Percentiles rank a stretch among this genome's conserved stretches.
Evolutionary conservation across 23 tunicate species (phyloP).

Genomic region (Ciona savignyi): DNA sequence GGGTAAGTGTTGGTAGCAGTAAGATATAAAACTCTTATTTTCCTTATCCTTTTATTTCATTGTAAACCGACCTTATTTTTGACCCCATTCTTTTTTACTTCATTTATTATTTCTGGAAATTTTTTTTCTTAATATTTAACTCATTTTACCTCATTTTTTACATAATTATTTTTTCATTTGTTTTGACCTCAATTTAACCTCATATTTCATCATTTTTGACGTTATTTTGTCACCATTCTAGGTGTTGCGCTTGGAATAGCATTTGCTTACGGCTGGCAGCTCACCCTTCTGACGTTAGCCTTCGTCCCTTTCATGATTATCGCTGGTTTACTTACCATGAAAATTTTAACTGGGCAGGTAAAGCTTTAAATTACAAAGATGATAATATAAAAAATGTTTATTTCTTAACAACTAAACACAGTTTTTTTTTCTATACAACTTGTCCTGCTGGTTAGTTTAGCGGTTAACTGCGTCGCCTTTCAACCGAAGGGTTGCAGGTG

Average conservation of each 20-base stretch:
- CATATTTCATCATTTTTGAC: not conserved
- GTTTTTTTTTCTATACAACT: too few relatives aligned
- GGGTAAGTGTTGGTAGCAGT: constrained; percentile 1
- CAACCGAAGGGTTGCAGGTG: too few relatives aligned
- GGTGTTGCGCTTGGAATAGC: constrained; percentile 11
- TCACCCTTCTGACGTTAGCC: constrained; percentile 3
- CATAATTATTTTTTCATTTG: too few relatives aligned
- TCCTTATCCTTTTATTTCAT: too few relatives aligned
- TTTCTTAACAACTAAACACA: too few relatives aligned
- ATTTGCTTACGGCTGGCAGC: constrained; percentile 6
- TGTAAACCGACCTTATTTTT: not conserved
- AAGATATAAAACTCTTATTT: not conserved
- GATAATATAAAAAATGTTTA: too few relatives aligned
- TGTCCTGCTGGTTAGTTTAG: too few relatives aligned
- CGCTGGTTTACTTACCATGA: constrained; percentile 15
- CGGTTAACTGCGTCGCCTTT: too few relatives aligned
- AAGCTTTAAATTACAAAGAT: too few relatives aligned
- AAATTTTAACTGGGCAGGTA: constrained; percentile 58
- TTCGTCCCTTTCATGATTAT: constrained; percentile 21
- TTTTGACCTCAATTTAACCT: too few relatives aligned
- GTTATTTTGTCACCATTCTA: not conserved
- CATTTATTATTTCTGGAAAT: not conserved
- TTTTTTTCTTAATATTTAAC: not conserved
- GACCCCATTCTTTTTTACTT: not conserved
- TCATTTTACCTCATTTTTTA: not conserved